Conservation (phyloP, 1,140 invertebrate species). For the Sipha flava region DNA sequence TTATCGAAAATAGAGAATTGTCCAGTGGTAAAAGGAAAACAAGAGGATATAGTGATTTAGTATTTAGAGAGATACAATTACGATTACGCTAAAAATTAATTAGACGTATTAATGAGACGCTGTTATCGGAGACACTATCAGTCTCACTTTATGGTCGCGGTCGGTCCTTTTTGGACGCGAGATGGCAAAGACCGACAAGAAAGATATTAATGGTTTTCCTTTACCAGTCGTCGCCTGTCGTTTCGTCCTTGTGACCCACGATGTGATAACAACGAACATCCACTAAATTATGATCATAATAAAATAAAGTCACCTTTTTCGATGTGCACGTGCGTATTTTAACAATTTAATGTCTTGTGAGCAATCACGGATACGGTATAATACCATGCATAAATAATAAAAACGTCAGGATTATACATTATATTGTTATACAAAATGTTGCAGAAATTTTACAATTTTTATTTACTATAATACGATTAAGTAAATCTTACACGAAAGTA, state of each 20-base stretch:
- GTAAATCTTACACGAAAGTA: no score
- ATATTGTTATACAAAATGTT: no score
- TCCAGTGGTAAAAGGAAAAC: background rate
- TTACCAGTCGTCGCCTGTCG: background rate
- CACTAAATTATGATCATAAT: background rate
- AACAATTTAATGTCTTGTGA: no score
- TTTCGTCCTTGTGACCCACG: background rate
- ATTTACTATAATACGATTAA: no score
- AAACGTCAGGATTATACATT: no score
- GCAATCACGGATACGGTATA: no score
- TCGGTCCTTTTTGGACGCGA: background rate
- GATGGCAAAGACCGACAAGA: background rate
- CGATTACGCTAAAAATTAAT: background rate
- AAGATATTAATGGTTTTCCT: slow-evolving; percentile 2
- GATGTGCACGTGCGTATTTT: background rate
- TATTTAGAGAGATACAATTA: no score
- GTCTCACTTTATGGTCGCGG: background rate
- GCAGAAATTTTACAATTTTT: no score
- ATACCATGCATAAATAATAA: no score
- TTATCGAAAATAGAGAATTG: background rate
- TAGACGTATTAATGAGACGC: background rate
- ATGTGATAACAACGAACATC: background rate
- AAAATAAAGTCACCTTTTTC: background rate
- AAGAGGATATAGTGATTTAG: background rate
- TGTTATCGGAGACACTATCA: background rate